phyloP scores from a whole-genome alignment of 2,888 invertebrate genomes.

The Heliconius cydno region DNA sequence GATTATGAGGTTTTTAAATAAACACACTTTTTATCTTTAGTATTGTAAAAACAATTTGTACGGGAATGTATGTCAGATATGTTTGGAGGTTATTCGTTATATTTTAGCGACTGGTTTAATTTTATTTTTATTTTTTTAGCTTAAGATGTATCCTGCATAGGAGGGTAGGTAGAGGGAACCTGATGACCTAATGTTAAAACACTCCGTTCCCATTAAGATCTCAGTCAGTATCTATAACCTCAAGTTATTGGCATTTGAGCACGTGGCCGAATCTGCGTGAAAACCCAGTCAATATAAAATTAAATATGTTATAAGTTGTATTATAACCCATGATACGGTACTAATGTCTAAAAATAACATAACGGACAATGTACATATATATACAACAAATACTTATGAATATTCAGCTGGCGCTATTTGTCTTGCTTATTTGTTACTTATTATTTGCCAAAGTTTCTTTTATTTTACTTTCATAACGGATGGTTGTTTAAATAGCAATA shows the following conservation, averaged over 20 bases:
- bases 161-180: not conserved
- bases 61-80: conserved; percentile 35
- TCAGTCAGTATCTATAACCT: too few species aligned
- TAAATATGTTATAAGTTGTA: not conserved
- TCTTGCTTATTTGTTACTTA: conserved; percentile 36
- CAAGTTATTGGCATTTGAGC: too few species aligned
- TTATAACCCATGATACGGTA: conserved; percentile 4
- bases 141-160: not conserved
- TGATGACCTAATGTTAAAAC: not conserved
- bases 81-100: conserved; percentile 27
- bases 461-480: conserved; percentile 36
- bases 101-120: not conserved
- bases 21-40: conserved; percentile 38
- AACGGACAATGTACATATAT: conserved; percentile 15
- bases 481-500: not conserved
- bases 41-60: conserved; percentile 32
- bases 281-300: not conserved
- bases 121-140: not conserved
- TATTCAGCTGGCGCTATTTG: conserved; percentile 27
- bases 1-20: conserved; percentile 43
- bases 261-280: not conserved
- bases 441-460: conserved; percentile 39
- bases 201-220: not conserved
- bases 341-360: conserved; percentile 33
- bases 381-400: conserved; percentile 33